Evolutionary conservation across 2,797 vertebrate genomes (phyloP).

Genomic region (Platalea minor): DNA sequence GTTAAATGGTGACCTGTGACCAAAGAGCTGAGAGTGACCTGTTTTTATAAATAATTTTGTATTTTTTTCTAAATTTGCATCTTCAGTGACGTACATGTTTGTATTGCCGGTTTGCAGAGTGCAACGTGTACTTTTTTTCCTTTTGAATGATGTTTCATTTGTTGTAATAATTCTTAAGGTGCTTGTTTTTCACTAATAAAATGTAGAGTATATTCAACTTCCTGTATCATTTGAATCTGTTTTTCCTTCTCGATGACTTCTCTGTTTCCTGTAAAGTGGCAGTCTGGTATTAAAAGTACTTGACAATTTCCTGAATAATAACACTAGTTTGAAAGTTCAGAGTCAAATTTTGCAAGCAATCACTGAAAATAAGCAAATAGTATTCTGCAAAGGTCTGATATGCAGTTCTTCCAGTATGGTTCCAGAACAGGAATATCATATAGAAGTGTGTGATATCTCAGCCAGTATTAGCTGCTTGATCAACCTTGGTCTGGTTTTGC

Average conservation of each 20-base stretch:
- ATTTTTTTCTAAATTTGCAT: neutral
- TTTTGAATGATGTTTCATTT: neutral
- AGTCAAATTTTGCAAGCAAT: neutral
- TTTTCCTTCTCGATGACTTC: conserved; percentile 35
- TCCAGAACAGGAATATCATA: neutral
- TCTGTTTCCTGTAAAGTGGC: conserved; percentile 58
- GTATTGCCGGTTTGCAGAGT: neutral
- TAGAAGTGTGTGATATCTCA: neutral
- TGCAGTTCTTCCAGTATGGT: neutral
- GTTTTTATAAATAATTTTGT: neutral
- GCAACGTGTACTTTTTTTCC: neutral
- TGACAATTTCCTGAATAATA: conserved; percentile 56
- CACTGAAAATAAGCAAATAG: neutral
- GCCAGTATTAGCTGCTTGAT: neutral
- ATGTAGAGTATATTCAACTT: conserved; percentile 41
- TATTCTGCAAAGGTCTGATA: neutral
- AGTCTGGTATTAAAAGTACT: conserved; percentile 30
- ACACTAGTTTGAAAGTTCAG: conserved; percentile 1
- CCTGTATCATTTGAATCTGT: conserved; percentile 29
- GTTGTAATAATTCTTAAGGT: neutral
- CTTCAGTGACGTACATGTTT: neutral
- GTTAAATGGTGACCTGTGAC: neutral
- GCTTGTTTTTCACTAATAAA: conserved; percentile 20
- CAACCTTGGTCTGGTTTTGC: neutral
- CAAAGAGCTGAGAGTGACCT: neutral